Percentiles rank a stretch among this genome's conserved stretches.
Conservation (phyloP, 2,888 invertebrate genomes). For the Trypoxylon attenuatum region DNA sequence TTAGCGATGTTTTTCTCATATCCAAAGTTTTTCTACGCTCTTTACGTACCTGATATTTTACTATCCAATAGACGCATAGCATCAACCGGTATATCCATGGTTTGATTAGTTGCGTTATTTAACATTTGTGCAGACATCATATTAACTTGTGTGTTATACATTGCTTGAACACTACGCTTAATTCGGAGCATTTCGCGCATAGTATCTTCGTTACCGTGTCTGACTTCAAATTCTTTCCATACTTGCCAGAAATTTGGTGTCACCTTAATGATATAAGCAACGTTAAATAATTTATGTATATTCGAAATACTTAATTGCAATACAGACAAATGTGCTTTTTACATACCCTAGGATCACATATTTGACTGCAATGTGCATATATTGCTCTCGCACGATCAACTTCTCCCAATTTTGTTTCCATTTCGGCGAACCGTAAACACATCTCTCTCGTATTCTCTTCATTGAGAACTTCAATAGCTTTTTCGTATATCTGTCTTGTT, state of each 20-base stretch:
- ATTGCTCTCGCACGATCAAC: constrained; percentile 97
- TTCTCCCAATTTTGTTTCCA: constrained; percentile 99
- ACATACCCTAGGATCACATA: constrained; percentile 95
- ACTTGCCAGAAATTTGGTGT: constrained; percentile 97
- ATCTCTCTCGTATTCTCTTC: constrained; percentile 95
- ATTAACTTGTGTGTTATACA: constrained; percentile 98
- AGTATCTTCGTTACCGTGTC: constrained; percentile 99
- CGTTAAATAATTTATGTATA: background rate
- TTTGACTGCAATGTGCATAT: constrained; percentile 98
- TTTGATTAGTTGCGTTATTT: constrained; percentile 83
- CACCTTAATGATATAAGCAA: constrained; percentile 69
- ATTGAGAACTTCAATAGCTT: constrained; percentile 94
- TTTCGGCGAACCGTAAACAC: constrained; percentile 96
- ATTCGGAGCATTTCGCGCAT: constrained; percentile 99
- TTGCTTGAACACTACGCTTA: constrained; percentile 97
- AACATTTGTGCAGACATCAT: constrained; percentile 99
- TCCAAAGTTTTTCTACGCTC: background rate
- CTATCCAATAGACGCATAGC: constrained; percentile 93
- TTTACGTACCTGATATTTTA: constrained; percentile 76
- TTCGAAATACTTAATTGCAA: background rate
- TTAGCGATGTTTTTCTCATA: background rate
- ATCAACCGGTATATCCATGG: constrained; percentile 84
- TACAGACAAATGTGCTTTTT: too few species aligned
- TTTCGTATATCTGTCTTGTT: constrained; percentile 97
- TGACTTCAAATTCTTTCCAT: constrained; percentile 99